Evolutionary conservation across 2,888 invertebrate species (phyloP), one percentile per base, ranked within the genome.

Genomic region (Philhelius pedissequus): DNA sequence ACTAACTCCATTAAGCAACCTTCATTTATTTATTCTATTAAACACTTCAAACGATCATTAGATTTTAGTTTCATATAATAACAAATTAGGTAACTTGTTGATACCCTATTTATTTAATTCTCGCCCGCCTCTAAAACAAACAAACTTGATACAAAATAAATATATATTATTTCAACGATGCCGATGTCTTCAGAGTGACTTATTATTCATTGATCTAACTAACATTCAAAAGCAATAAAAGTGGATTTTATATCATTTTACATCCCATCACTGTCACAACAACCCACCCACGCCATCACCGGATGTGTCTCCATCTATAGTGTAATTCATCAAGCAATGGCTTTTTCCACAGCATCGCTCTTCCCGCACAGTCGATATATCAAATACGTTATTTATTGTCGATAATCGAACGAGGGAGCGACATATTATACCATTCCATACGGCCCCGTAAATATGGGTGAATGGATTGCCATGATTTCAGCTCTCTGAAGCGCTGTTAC

Each of bases 151-250:
- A 68, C 66, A 77, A 82, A 69, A 73, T 73, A 73, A 58, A 74
- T 77, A 74, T 48, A 74, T 78, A n/a, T n/a, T n/a, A n/a, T 73
- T 62, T 43, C 68, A 30, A 40, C 45, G 18, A 64, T 48, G 22
- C 48, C 32, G 52, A 66, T 73, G 62, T 52, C 77, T 45, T 45
- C 38, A 58, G 38, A 62, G 27, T 77, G 68, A 62, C 62, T 82
- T 82, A 82, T 77, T 82, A 82, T 77, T 82, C 77, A 73, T 82
- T 73, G 82, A 77, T 78, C 56, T 78, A 78, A 64, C 74, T 35
- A 58, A 71, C 58, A 25, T 40, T n/a, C 68, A 69, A 58, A n/a
- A 56, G 74, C 69, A 74, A 83, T 77, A 83, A 83, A 83, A 74
- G 43, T 43, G 54, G 68, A 69, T 82, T 71, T 82, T 58, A 52